phyloP scores from a whole-genome alignment of 2,113 vertebrate genomes.

The Colossoma macropomum region DNA sequence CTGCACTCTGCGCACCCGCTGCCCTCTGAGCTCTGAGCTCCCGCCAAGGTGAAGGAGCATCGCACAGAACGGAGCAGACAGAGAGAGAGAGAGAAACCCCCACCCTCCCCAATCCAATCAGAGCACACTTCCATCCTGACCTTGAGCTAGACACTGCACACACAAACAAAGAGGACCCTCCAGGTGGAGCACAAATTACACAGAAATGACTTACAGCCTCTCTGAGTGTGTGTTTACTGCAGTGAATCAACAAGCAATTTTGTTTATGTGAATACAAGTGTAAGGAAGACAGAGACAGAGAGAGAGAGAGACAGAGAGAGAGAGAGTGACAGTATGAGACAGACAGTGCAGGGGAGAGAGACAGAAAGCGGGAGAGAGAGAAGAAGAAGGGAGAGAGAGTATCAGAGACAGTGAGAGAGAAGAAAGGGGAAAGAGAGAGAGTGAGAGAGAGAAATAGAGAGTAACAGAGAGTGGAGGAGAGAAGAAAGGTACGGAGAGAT shows the following conservation, averaged over 20 bases:
- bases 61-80: background rate
- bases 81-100: background rate
- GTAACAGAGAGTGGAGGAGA: background rate
- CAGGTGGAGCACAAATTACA: conserved; percentile 41
- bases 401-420: background rate
- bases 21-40: background rate
- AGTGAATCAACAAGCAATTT: conserved; percentile 4
- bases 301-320: background rate
- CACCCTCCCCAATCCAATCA: conserved; percentile 43
- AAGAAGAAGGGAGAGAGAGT: background rate
- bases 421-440: background rate
- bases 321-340: conserved; percentile 6
- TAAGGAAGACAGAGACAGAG: background rate
- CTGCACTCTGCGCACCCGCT: background rate
- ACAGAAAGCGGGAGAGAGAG: conserved; percentile 31
- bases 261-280: conserved; percentile 8
- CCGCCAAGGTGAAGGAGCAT: conserved; percentile 38
- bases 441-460: background rate
- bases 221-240: background rate
- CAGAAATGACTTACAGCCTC: conserved; percentile 44
- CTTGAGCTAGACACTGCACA: conserved; percentile 47
- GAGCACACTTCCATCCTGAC: conserved; percentile 44
- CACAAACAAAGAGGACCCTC: conserved; percentile 33
- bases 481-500: background rate
- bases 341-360: no score